Conservation (phyloP, 2,113 vertebrate genomes). For the Mirza zaza region DNA sequence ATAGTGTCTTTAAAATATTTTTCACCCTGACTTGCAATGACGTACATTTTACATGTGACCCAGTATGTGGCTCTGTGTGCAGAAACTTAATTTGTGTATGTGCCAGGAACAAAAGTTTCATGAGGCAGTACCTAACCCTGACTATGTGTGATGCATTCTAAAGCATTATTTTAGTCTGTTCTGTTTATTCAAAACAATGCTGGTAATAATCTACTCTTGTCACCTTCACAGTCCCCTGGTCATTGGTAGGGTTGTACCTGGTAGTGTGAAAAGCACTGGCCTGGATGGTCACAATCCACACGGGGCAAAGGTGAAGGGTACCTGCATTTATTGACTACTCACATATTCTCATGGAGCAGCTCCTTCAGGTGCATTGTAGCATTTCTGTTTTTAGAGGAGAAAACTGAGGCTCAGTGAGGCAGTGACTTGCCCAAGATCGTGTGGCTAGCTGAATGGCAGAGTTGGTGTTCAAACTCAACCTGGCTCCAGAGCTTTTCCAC, state of each 20-base stretch:
- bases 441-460: neutral
- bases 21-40: neutral
- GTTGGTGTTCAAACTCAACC: neutral
- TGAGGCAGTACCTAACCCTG: neutral
- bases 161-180: neutral
- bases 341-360: too few relatives aligned
- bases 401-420: neutral
- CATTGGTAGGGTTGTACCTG: fast-evolving
- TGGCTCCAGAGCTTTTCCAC: neutral
- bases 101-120: too few relatives aligned
- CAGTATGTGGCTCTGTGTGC: fast-evolving
- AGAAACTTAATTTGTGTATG: neutral
- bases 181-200: neutral
- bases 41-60: neutral
- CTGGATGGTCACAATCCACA: fast-evolving
- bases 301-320: neutral
- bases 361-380: fast-evolving
- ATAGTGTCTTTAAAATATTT: neutral
- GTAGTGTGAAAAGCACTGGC: too few relatives aligned
- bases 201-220: fast-evolving
- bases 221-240: too few relatives aligned
- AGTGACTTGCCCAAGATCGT: neutral
- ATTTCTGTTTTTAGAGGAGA: neutral
- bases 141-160: neutral
- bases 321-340: fast-evolving